A percentile compares a stretch with the other conserved stretches of the same genome.
These are phyloP conservation scores for Simalia tracyae DNA, from an alignment of 2,797 vertebrate genomes.

Conservation along the genomic window DNA sequence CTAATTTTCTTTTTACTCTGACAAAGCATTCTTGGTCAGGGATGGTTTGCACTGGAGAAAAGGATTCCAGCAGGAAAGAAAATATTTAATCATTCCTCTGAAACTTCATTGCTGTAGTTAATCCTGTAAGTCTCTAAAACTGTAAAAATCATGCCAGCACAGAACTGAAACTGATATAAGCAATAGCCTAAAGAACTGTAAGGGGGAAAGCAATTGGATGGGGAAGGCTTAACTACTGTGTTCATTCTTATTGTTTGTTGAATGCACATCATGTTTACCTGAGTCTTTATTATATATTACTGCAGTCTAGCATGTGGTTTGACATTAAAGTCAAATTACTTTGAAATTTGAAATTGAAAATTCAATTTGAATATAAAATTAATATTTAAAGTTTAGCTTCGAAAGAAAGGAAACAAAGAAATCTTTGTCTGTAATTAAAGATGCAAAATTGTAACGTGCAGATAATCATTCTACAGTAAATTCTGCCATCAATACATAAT, in stretches of 20 bases:
- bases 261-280: neutral
- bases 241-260: neutral
- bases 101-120: neutral
- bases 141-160: neutral
- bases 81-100: neutral
- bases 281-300: neutral
- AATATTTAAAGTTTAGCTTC: neutral
- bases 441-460: neutral
- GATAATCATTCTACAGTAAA: neutral
- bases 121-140: neutral
- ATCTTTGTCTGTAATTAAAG: neutral
- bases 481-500: neutral
- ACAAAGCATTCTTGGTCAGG: neutral
- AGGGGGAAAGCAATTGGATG: neutral
- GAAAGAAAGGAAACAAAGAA: neutral
- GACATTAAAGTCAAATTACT: neutral
- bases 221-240: neutral
- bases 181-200: neutral
- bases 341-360: neutral
- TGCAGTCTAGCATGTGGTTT: neutral
- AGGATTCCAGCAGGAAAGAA: neutral
- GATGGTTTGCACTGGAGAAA: neutral
- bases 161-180: neutral
- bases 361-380: neutral
- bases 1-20: neutral